These are phyloP conservation scores for Sebastes iracundus DNA, from an alignment of 2,797 vertebrate species.

Conservation along the genomic window DNA sequence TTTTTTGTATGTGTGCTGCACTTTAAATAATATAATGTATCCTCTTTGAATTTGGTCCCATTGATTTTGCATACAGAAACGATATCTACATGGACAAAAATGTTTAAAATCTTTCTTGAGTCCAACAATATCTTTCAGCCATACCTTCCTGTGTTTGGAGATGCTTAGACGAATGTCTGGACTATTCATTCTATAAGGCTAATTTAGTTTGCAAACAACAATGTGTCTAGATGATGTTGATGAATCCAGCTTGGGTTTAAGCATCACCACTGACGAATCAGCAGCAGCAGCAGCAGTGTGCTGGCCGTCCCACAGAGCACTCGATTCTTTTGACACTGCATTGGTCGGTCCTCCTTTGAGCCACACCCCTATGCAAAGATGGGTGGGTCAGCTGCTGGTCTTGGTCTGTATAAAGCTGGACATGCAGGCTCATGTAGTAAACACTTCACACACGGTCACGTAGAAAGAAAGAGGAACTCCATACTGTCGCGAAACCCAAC, in stretches of 20 bases:
- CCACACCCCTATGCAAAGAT: conserved; percentile 56
- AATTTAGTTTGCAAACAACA: neutral
- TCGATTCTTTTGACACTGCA: conserved; percentile 18
- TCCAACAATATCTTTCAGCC: neutral
- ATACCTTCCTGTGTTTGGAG: neutral
- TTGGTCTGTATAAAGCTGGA: conserved; percentile 72
- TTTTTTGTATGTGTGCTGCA: neutral
- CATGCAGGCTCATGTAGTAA: conserved; percentile 61
- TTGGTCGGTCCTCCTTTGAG: conserved; percentile 56
- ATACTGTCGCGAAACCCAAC: conserved; percentile 41
- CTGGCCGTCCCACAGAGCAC: conserved; percentile 11
- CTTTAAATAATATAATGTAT: neutral
- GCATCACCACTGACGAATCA: neutral
- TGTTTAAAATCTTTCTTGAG: neutral
- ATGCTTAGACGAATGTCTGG: neutral
- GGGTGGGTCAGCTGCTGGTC: conserved; percentile 65
- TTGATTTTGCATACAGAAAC: neutral
- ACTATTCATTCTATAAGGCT: neutral
- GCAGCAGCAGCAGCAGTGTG: conserved; percentile 35
- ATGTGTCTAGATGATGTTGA: neutral
- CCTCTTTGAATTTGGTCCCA: neutral
- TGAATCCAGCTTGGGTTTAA: conserved; percentile 6
- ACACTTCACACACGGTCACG: conserved; percentile 44
- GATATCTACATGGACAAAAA: neutral
- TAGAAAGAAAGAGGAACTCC: conserved; percentile 28